A percentile compares a stretch with the other conserved stretches of the same genome.
These are phyloP conservation scores for Periophthalmus magnuspinnatus DNA, from an alignment of 2,797 vertebrate genomes.

Conservation along the genomic window DNA sequence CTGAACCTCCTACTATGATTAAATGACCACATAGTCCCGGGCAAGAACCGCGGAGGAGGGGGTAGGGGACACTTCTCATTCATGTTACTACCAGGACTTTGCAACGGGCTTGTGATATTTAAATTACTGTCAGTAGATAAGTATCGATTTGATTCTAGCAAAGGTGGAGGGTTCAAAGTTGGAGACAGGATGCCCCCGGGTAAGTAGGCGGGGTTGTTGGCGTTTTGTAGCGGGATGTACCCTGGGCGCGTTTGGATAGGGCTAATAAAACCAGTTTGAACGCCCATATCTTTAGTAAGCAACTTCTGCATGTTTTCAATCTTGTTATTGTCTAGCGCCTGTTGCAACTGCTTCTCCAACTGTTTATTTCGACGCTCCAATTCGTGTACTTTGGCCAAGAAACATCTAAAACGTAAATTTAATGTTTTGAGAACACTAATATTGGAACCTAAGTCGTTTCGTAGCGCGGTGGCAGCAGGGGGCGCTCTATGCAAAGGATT, in stretches of 20 bases:
- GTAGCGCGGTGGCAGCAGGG: slow-evolving; percentile 88
- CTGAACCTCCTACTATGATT: slow-evolving; percentile 85
- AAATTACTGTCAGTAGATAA: slow-evolving; percentile 53
- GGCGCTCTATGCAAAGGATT: slow-evolving; percentile 55
- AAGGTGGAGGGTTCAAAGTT: slow-evolving; percentile 53
- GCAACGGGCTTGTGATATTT: slow-evolving; percentile 60
- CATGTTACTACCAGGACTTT: slow-evolving; percentile 52
- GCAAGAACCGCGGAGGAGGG: slow-evolving; percentile 84
- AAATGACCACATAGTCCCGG: slow-evolving; percentile 94
- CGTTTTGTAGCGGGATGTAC: slow-evolving; percentile 74
- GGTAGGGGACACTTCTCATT: slow-evolving; percentile 56
- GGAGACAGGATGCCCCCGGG: slow-evolving; percentile 66
- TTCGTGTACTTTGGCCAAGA: slow-evolving; percentile 95
- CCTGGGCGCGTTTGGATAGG: slow-evolving; percentile 75
- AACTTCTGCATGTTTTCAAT: slow-evolving; percentile 40
- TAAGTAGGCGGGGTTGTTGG: slow-evolving; percentile 74
- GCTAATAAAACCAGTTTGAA: slow-evolving; percentile 88
- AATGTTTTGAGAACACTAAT: slow-evolving; percentile 96
- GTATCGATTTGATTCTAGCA: slow-evolving; percentile 46
- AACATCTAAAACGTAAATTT: slow-evolving; percentile 94
- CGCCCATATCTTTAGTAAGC: slow-evolving; percentile 81
- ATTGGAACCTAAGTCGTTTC: slow-evolving; percentile 96
- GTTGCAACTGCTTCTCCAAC: slow-evolving; percentile 93
- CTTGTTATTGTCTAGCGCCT: slow-evolving; percentile 83
- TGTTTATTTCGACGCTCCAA: slow-evolving; percentile 93